Base-by-base conservation (phyloP, 64 coral and sea anemone genomes). In the Porites australiensis region DNA sequence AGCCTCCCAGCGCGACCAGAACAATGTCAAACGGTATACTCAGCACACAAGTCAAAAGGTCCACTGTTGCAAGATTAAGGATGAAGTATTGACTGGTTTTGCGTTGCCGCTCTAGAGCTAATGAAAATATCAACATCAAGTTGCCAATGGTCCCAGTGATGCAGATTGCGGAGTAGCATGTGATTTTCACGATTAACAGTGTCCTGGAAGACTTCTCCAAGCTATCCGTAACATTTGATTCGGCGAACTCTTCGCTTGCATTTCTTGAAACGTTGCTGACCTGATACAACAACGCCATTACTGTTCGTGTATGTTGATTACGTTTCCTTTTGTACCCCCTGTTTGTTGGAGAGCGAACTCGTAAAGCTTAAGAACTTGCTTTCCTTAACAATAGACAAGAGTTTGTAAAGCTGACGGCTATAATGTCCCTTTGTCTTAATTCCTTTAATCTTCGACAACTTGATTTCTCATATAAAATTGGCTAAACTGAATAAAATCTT, bases 31-130 rank as follows among this genome's bases (percentile, higher is more conserved):
- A 87, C 1, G 94, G 94, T 14, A 95, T 95, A 6, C 94, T 90
- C 2, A 95, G 16, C 0, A 65, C 18, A 27, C 94, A 91, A 27
- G 79, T 82, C 12, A 91, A 45, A 14, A 95, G 75, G 69, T 95
- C 94, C 19, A 90, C 84, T 4, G 72, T 72, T 4, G 89, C 88
- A 5, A 95, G 67, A 64, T 95, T 95, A 4, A 95, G 43, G 43
- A 95, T 95, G 43, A 95, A 91, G 50, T 87, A 80, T 23, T 95
- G 89, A 20, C 94, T 95, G 3, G 79, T 87, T 82, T 95, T 95
- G 18, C 66, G 83, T 12, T 50, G 44, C 13, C 70, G 46, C 16
- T 70, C 58, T 50, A 52, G 23, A 70, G 68, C 64, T 5, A 90
- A 55, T 1, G 82, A 57, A 60, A 77, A 62, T 15, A 95, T 77